A percentile compares a stretch with the other conserved stretches of the same genome.
Evolutionary conservation across 1,140 invertebrate genomes (phyloP).

Genomic region (Venustaconcha ellipsiformis): DNA sequence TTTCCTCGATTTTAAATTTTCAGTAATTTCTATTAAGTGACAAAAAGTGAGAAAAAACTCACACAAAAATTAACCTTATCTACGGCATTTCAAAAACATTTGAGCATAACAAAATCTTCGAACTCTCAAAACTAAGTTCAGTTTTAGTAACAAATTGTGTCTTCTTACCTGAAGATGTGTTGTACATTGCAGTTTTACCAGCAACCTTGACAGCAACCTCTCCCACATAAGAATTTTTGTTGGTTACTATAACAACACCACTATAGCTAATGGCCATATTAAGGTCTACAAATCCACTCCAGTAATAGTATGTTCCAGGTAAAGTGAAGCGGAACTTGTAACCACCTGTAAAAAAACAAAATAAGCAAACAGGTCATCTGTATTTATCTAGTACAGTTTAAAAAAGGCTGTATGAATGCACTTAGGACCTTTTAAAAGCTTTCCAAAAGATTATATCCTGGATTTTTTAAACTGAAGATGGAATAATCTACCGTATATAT

Average conservation of each 20-base stretch:
- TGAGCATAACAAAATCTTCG: not conserved
- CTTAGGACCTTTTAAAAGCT: not conserved
- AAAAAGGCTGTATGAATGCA: not conserved
- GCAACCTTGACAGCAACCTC: constrained; percentile 1
- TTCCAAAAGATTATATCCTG: no score
- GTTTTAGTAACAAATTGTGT: not conserved
- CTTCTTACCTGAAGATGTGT: not conserved
- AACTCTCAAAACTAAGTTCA: not conserved
- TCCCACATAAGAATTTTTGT: constrained; percentile 1
- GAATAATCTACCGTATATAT: no score
- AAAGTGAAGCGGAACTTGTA: constrained; percentile 46
- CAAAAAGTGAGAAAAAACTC: not conserved
- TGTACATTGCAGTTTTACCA: constrained; percentile 35
- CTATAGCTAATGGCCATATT: constrained; percentile 34
- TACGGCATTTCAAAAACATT: not conserved
- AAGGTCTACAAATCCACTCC: constrained; percentile 49
- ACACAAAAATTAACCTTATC: not conserved
- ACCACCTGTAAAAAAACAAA: constrained; percentile 37
- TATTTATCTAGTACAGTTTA: not conserved
- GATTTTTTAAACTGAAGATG: no score
- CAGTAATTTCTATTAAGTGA: no score
- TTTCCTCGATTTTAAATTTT: no score
- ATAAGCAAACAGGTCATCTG: not conserved
- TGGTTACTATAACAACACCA: constrained; percentile 46
- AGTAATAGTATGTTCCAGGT: constrained; percentile 28